Evolutionary conservation across 2,113 vertebrate species (phyloP).

Genomic region (Phylloscopus whistleri): DNA sequence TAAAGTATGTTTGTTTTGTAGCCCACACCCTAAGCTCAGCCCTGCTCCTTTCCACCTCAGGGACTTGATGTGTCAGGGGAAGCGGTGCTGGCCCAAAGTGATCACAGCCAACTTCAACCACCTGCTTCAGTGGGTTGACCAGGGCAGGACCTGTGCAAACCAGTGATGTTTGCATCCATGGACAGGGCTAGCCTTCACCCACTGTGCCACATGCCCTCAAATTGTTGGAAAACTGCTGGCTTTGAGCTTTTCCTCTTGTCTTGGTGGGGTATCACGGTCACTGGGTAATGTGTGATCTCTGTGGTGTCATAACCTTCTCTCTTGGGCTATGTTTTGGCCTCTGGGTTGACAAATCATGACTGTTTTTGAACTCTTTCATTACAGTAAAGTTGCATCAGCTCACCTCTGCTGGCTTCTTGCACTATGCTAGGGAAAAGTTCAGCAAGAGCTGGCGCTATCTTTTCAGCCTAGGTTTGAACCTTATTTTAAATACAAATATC

Average conservation of each 20-base stretch:
- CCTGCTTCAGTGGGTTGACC: not conserved
- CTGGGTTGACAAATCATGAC: not conserved
- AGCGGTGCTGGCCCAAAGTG: not conserved
- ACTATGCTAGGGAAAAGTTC: not conserved
- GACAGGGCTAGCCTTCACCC: not conserved
- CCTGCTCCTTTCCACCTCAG: accelerated
- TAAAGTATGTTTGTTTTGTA: not conserved
- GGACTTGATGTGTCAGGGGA: not conserved
- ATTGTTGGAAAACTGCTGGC: not conserved
- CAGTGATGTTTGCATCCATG: not conserved
- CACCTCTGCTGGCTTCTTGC: not conserved
- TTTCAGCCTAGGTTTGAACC: not conserved
- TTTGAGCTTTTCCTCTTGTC: not conserved
- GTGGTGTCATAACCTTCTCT: not conserved
- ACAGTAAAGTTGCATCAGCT: conserved; percentile 38
- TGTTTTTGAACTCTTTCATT: not conserved
- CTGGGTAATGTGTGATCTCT: not conserved
- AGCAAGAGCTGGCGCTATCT: not conserved
- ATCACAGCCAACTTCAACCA: not conserved
- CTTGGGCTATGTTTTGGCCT: not conserved
- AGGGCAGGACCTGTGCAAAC: not conserved
- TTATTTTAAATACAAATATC: conserved; percentile 40
- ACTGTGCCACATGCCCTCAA: accelerated
- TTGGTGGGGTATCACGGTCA: not conserved
- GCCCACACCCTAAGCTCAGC: not conserved